Percentiles rank a stretch among this genome's conserved stretches.
phyloP scores from a whole-genome alignment of 2,888 invertebrate genomes.

The Vesta saturnalis region DNA sequence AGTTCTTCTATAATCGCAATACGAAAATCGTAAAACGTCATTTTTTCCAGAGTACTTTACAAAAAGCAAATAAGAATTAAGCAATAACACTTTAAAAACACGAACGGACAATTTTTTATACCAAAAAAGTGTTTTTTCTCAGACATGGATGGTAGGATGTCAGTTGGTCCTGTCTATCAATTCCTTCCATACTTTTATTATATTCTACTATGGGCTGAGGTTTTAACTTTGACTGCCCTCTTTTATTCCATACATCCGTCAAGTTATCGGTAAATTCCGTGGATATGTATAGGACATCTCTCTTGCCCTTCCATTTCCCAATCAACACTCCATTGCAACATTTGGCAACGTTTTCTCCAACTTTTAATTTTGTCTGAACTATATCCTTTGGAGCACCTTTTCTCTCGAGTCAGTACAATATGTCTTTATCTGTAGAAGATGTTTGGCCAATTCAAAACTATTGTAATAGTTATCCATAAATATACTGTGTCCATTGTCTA shows the following conservation, averaged over 20 bases:
- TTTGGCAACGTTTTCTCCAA: slow-evolving; percentile 34
- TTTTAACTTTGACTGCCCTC: slow-evolving; percentile 6
- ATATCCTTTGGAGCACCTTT: background rate
- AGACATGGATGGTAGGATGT: slow-evolving; percentile 20
- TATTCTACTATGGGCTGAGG: slow-evolving; percentile 19
- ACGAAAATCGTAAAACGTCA: background rate
- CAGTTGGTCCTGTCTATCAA: slow-evolving; percentile 25
- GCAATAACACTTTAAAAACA: no score
- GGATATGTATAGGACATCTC: slow-evolving; percentile 41
- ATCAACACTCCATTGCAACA: slow-evolving; percentile 29
- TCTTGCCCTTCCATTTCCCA: slow-evolving; percentile 41
- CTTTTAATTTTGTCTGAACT: slow-evolving; percentile 23
- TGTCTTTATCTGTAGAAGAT: background rate
- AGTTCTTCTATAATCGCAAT: background rate
- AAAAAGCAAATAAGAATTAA: background rate
- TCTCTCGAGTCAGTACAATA: slow-evolving; percentile 7
- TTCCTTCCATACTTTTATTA: slow-evolving; percentile 18
- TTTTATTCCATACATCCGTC: background rate
- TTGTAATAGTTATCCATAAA: slow-evolving; percentile 17
- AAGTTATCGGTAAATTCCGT: slow-evolving; percentile 36
- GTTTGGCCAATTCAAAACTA: slow-evolving; percentile 7
- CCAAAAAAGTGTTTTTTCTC: slow-evolving; percentile 21
- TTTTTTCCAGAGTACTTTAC: background rate
- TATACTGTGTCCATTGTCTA: slow-evolving; percentile 3
- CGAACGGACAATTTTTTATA: no score